phyloP scores from a whole-genome alignment of 2,888 invertebrate species.

The Pristionchus mayeri region DNA sequence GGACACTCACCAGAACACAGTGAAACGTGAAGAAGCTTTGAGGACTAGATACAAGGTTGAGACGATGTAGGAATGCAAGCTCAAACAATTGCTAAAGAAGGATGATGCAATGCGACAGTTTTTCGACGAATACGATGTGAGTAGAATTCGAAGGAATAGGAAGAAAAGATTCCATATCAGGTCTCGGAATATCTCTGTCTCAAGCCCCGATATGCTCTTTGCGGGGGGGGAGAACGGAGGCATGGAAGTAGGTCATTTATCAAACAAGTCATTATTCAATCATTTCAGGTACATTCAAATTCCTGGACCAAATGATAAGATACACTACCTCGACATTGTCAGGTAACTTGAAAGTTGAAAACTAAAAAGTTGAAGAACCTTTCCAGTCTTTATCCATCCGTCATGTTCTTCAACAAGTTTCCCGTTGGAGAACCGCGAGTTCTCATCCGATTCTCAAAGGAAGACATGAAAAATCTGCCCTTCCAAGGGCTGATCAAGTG shows the following conservation, averaged over 20 bases:
- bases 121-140: constrained; percentile 3
- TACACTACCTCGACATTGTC: background rate
- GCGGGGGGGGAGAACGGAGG: background rate
- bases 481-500: background rate
- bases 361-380: too few relatives aligned
- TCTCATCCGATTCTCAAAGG: background rate
- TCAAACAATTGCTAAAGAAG: background rate
- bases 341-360: too few relatives aligned
- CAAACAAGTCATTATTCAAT: background rate
- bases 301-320: background rate
- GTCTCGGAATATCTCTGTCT: background rate
- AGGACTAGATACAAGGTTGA: background rate
- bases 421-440: background rate
- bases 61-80: background rate
- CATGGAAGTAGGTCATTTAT: background rate
- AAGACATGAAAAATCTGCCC: background rate
- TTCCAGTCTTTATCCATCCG: background rate
- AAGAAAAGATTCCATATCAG: too few relatives aligned
- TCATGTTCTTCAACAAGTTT: background rate
- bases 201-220: background rate
- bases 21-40: background rate
- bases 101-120: background rate
- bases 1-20: background rate
- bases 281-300: background rate
- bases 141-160: too few relatives aligned